Percentiles rank a stretch among this genome's conserved stretches.
Evolutionary conservation across 2,113 vertebrate genomes (phyloP).

Genomic region (Atlantisia rogersi): DNA sequence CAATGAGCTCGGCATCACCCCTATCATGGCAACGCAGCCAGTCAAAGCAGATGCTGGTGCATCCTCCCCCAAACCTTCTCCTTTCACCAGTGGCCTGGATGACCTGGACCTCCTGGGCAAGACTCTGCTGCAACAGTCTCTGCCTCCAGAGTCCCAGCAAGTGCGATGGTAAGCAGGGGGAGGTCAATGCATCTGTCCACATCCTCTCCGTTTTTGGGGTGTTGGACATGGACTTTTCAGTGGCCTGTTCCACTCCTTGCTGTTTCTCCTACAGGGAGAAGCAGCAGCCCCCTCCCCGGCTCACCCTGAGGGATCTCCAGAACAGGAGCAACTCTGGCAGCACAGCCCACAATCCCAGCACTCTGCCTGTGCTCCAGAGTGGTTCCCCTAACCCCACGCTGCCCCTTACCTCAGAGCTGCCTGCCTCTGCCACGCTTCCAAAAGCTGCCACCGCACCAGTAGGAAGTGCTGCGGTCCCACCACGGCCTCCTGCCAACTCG

Average conservation of each 20-base stretch:
- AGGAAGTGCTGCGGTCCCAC: conserved; percentile 11
- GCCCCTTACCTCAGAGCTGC: conserved; percentile 48
- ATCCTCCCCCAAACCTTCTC: conserved; percentile 12
- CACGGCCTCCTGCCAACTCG: conserved; percentile 3
- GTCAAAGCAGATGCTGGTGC: conserved; percentile 54
- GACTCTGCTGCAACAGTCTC: conserved; percentile 90
- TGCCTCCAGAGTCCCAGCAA: conserved; percentile 91
- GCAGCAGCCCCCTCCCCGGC: conserved; percentile 82
- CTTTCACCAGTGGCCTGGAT: conserved; percentile 82
- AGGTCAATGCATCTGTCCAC: rapidly evolving
- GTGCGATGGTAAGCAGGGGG: conserved; percentile 87
- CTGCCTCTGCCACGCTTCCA: not conserved
- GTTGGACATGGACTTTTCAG: not conserved
- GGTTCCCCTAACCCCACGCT: conserved; percentile 64
- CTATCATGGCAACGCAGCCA: conserved; percentile 18
- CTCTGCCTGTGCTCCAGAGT: conserved; percentile 21
- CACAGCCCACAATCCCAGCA: not conserved
- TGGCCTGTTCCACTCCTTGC: not conserved
- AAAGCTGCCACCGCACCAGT: not conserved
- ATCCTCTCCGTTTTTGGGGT: not conserved
- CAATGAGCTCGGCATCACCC: conserved; percentile 57
- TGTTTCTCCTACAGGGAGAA: conserved; percentile 83
- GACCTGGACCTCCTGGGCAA: conserved; percentile 93
- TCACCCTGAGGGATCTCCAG: conserved; percentile 91
- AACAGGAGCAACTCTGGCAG: conserved; percentile 75